Evolutionary conservation across 2,797 vertebrate species (phyloP).

Genomic region (Gallinago nigripennis): DNA sequence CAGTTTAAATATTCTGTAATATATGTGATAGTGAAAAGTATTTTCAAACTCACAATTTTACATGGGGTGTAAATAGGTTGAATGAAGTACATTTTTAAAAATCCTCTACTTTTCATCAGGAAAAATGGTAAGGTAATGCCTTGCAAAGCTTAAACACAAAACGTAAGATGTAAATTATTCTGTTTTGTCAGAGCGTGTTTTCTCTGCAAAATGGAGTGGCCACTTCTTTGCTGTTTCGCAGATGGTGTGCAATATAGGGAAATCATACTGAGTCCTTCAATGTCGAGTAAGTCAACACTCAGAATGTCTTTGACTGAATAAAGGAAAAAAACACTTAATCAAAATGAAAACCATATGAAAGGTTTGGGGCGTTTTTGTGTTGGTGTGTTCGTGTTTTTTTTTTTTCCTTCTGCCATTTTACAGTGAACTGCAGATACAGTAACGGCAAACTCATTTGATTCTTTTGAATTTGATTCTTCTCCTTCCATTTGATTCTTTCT

Average conservation of each 20-base stretch:
- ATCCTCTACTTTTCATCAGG: constrained; percentile 84
- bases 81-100: constrained; percentile 78
- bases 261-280: constrained; percentile 13
- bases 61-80: constrained; percentile 88
- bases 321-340: background rate
- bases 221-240: constrained; percentile 56
- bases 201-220: constrained; percentile 42
- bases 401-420: background rate
- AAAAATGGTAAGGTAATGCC: constrained; percentile 64
- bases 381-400: background rate
- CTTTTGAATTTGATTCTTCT: background rate
- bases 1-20: constrained; percentile 89
- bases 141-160: constrained; percentile 59
- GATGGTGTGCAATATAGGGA: background rate
- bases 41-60: constrained; percentile 87
- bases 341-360: constrained; percentile 36
- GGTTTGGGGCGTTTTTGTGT: background rate
- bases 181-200: constrained; percentile 28
- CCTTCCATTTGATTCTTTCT: constrained; percentile 15
- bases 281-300: constrained; percentile 33
- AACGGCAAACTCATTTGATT: background rate
- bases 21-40: constrained; percentile 88
- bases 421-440: background rate
- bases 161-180: background rate
- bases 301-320: constrained; percentile 29